phyloP scores from a whole-genome alignment of 2,888 invertebrate species.

The Agrochola circellaris region DNA sequence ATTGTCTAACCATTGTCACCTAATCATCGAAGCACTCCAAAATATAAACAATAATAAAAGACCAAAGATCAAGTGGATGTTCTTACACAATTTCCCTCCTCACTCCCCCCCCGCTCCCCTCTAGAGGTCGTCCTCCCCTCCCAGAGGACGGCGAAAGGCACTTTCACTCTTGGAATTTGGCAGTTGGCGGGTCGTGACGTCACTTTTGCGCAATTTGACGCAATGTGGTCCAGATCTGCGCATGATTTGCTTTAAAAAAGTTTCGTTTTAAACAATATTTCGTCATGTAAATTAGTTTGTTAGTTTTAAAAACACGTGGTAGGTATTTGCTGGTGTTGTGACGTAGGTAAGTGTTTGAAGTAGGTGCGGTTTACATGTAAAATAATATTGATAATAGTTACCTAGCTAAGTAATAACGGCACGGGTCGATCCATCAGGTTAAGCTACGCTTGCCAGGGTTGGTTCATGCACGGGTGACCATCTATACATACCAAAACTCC shows the following conservation, averaged over 20 bases:
- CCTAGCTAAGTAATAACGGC: too few relatives aligned
- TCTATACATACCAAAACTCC: too few relatives aligned
- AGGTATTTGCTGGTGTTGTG: conserved; percentile 13
- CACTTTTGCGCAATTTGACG: conserved; percentile 88
- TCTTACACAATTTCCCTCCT: conserved; percentile 74
- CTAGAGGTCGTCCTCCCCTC: conserved; percentile 81
- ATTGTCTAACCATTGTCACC: conserved; percentile 8
- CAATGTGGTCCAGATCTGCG: conserved; percentile 76
- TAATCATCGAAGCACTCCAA: not conserved
- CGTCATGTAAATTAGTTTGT: conserved; percentile 33
- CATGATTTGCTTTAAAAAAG: conserved; percentile 66
- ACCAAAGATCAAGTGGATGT: conserved; percentile 69
- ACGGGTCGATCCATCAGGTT: too few relatives aligned
- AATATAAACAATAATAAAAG: conserved; percentile 55
- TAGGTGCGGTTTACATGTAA: conserved; percentile 12
- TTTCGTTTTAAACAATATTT: conserved; percentile 54
- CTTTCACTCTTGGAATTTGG: conserved; percentile 89
- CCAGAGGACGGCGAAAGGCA: conserved; percentile 82
- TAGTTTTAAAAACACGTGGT: conserved; percentile 34
- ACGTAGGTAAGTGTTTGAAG: conserved; percentile 21
- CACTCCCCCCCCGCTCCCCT: conserved; percentile 64
- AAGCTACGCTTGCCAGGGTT: too few relatives aligned
- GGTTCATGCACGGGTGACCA: too few relatives aligned
- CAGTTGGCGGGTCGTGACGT: conserved; percentile 79
- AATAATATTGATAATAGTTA: conserved; percentile 22